Percentiles rank a stretch among this genome's conserved stretches.
Conservation (phyloP, 1,140 invertebrate genomes). For the Agrilus planipennis region DNA sequence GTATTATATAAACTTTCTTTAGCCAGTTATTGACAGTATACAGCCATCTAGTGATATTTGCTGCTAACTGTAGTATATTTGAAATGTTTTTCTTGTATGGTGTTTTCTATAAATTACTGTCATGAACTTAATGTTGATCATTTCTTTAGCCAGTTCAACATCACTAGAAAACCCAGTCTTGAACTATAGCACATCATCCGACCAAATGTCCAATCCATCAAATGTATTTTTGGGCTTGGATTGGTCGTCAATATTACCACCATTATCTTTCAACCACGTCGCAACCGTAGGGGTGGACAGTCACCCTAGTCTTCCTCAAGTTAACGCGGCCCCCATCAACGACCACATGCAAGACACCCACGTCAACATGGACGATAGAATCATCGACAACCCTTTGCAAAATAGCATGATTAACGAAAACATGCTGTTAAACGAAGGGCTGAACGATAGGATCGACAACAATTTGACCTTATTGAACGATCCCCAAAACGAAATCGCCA, state of each 20-base stretch:
- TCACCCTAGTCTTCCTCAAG: not conserved
- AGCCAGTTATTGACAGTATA: not conserved
- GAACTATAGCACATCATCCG: slow-evolving; percentile 12
- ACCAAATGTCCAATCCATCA: slow-evolving; percentile 6
- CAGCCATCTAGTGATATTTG: not conserved
- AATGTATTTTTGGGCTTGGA: slow-evolving; percentile 27
- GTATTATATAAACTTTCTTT: too few relatives aligned
- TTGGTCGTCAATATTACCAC: slow-evolving; percentile 22
- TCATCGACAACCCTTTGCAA: slow-evolving; percentile 17
- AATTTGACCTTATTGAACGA: slow-evolving; percentile 5
- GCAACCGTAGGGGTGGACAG: not conserved
- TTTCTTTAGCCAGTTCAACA: slow-evolving; percentile 18
- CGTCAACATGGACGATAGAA: slow-evolving; percentile 18
- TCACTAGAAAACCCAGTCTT: slow-evolving; percentile 20
- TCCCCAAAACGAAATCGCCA: slow-evolving; percentile 18
- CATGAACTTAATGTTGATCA: not conserved
- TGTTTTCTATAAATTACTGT: not conserved
- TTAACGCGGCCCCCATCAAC: not conserved
- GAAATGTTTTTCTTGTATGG: not conserved
- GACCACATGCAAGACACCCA: slow-evolving; percentile 16
- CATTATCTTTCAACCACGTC: slow-evolving; percentile 2
- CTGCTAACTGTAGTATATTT: not conserved
- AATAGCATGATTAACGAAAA: slow-evolving; percentile 9
- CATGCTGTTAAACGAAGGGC: slow-evolving; percentile 17
- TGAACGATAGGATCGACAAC: slow-evolving; percentile 10